Evolutionary conservation across 1,140 invertebrate genomes (phyloP).

Genomic region (Linepithema humile): DNA sequence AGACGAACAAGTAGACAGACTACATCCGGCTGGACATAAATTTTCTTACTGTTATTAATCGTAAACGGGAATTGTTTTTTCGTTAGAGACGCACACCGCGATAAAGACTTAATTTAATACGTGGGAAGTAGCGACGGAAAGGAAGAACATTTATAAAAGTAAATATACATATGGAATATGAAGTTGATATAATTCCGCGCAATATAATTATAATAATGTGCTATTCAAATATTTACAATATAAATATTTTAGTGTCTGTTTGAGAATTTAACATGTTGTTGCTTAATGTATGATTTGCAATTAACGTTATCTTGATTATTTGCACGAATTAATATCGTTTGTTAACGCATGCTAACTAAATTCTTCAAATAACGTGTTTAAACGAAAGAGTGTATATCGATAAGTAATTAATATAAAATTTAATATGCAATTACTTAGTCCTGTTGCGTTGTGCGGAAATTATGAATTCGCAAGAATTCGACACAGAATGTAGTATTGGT

Average conservation of each 20-base stretch:
- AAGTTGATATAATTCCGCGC: neutral
- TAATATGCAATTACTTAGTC: neutral
- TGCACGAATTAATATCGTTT: neutral
- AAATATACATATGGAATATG: too few relatives aligned
- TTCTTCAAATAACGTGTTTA: too few relatives aligned
- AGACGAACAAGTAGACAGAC: neutral
- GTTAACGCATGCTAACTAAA: neutral
- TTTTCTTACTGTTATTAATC: conserved; percentile 16
- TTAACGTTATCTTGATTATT: neutral
- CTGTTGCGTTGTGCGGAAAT: neutral
- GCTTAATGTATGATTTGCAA: neutral
- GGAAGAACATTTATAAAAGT: too few relatives aligned
- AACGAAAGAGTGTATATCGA: neutral
- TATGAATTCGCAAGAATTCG: neutral
- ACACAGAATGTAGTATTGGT: neutral
- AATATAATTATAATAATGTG: neutral
- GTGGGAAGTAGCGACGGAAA: too few relatives aligned
- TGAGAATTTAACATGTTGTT: neutral
- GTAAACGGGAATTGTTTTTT: neutral
- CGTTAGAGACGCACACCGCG: neutral
- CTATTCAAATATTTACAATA: neutral
- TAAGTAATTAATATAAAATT: conserved; percentile 5
- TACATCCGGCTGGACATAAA: neutral
- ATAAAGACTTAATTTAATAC: neutral
- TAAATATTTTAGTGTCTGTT: neutral